Conservation (phyloP, 2,797 vertebrate species). For the Myripristis jacobus region DNA sequence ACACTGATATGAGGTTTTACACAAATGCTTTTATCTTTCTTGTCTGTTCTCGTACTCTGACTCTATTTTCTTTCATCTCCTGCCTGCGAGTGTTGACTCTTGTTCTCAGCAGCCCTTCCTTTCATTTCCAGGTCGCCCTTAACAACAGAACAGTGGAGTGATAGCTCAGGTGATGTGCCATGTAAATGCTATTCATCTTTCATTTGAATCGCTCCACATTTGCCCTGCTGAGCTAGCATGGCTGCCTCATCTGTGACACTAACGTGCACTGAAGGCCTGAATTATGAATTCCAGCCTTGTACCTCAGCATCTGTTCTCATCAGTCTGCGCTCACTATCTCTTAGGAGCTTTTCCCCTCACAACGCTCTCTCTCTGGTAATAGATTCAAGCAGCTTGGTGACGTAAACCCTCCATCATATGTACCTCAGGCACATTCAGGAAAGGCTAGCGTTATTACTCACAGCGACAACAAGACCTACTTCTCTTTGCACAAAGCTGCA, state of each 20-base stretch:
- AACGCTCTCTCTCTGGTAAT: slow-evolving; percentile 68
- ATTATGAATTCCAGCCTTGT: slow-evolving; percentile 78
- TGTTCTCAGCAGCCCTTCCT: slow-evolving; percentile 25
- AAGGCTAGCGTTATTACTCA: slow-evolving; percentile 76
- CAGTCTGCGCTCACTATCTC: slow-evolving; percentile 62
- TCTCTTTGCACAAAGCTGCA: slow-evolving; percentile 60
- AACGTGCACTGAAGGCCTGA: slow-evolving; percentile 68
- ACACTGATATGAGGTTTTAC: slow-evolving; percentile 44
- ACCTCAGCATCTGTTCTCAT: slow-evolving; percentile 77
- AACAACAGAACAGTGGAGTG: slow-evolving; percentile 33
- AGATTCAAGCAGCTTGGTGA: slow-evolving; percentile 78
- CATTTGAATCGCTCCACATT: slow-evolving; percentile 58
- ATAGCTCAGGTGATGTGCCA: slow-evolving; percentile 45
- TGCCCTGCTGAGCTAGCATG: slow-evolving; percentile 61
- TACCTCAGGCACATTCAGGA: slow-evolving; percentile 72
- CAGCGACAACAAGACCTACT: slow-evolving; percentile 73
- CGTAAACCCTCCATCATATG: slow-evolving; percentile 64
- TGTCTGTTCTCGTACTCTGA: slow-evolving; percentile 32
- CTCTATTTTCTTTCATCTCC: slow-evolving; percentile 26
- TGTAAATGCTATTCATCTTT: slow-evolving; percentile 71
- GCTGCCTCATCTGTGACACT: slow-evolving; percentile 67
- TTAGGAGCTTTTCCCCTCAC: slow-evolving; percentile 49
- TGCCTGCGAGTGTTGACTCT: slow-evolving; percentile 38
- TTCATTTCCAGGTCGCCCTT: slow-evolving; percentile 58
- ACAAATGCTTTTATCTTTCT: slow-evolving; percentile 49